Base-by-base conservation (phyloP, 2,113 vertebrate genomes). In the Mellivora capensis region DNA sequence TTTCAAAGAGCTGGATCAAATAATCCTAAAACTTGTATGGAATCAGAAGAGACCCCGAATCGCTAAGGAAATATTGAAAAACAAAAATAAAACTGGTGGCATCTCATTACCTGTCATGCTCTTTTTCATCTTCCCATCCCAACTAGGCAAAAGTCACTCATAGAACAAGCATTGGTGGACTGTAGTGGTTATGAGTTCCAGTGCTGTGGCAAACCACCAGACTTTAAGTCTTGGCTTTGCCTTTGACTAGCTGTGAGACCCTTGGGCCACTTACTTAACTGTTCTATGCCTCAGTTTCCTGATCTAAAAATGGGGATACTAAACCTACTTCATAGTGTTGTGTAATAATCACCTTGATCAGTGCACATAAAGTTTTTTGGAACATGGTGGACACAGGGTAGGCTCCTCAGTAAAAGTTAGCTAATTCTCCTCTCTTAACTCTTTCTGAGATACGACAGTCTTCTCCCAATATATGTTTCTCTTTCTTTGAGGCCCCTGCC, bases 281-380 rank as follows among this genome's bases (percentile, higher is more conserved):
- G 57, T 37, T 89, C 49, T 64, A 14, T 61, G 44, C 44, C 57
- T 90, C n/a, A 39, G 44, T 69, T 39, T 96, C n/a, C 62, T 54
- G 71, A 44, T 74, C 47, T 93, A 37, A 95, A 88, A 34, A 80
- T 20, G 7, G 31, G 29, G 13, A 31, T 67, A 44, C 77, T 20
- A 39, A 94, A 39, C 18, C 52, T 71, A 42, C 17, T 83, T 86
- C 1, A 18, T 29, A 25, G 6, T 21, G 34, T 62, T 76, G 17
- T 14, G 7, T 14, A 44, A 54, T 25, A 25, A 69, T 86, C 57
- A 57, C 20, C 44, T 87, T 93, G 27, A 67, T 34, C 39, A 80
- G 25, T 20, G 37, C 34, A 59, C 20, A 11, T 10, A 67, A 27
- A 69, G 64, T 31, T 86, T 86, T 94, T 20, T 44, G 71, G 29